These are phyloP conservation scores for Drosophila austrosaltans DNA, from an alignment of 2,888 invertebrate genomes.

Conservation along the genomic window DNA sequence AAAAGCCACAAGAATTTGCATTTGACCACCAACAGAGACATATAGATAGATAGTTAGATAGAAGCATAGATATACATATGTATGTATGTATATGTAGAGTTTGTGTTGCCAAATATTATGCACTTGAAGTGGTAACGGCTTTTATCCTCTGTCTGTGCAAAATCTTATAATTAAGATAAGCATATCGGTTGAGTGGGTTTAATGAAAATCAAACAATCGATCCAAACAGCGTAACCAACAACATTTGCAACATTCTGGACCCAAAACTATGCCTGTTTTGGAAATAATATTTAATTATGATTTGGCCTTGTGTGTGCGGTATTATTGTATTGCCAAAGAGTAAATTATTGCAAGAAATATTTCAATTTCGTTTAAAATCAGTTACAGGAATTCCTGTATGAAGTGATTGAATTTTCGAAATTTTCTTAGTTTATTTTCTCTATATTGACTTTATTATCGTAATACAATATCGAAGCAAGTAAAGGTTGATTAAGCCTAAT, in stretches of 20 bases:
- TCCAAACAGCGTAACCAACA: too few species aligned
- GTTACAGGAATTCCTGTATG: too few species aligned
- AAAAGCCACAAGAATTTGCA: constrained; percentile 54
- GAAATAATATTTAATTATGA: constrained; percentile 54
- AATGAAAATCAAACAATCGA: constrained; percentile 71
- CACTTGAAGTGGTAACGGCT: constrained; percentile 43
- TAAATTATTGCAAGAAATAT: too few species aligned
- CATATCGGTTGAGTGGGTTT: constrained; percentile 64
- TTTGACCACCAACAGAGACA: constrained; percentile 31
- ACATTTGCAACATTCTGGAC: too few species aligned
- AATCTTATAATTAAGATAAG: constrained; percentile 76
- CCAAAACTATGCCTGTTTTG: neutral
- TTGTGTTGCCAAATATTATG: constrained; percentile 40
- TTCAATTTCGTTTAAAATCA: too few species aligned
- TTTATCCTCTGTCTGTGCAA: constrained; percentile 35
- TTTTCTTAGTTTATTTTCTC: too few species aligned
- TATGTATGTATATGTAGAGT: neutral
- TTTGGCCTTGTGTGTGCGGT: too few species aligned
- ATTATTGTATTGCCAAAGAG: too few species aligned
- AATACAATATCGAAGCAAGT: neutral
- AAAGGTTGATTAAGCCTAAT: constrained; percentile 8
- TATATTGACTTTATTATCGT: too few species aligned
- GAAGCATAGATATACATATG: constrained; percentile 18
- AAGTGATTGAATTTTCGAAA: too few species aligned
- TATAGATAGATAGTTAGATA: constrained; percentile 22